Evolutionary conservation across 92 coral and sea anemone species (phyloP), one percentile per base, ranked within the genome.

Genomic region (Heteractis magnifica): DNA sequence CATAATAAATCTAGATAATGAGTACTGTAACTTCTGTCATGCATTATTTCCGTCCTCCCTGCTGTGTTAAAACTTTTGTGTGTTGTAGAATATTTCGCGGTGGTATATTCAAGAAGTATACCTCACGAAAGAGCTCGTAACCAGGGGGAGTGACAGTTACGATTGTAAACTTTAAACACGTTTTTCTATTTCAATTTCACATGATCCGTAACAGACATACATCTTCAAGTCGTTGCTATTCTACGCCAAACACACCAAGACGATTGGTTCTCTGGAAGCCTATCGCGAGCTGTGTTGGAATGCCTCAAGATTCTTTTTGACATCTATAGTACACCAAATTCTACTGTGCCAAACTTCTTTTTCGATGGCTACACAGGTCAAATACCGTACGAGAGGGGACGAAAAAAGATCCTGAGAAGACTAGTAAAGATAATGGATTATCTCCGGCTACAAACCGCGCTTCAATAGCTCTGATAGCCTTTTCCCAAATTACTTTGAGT

Each of bases 291-390:
- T 78, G 50, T 78, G 41, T 8, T 78, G 49, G 71, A 78, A 55
- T 78, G 81, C n/a, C 81, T 78, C 20, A 65, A 78, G 23, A 34
- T 6, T 51, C 71, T 78, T 8, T 78, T 78, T 49, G 68, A 78
- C 1, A 14, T 78, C 71, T 78, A 78, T 65, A 78, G 81, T 16
- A 55, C 51, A 15, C 81, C 81, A 5, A 4, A 78, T 15, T 58
- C 64, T 12, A 16, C 81, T 0, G 68, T 78, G 68, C 20, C 71
- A 48, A 78, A 78, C 68, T 78, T 78, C 71, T 78, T 78, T 51
- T 78, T 78, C 49, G 81, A 78, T 78, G 81, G 81, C 48, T 55
- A 78, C 65, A 78, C 81, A 34, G 49, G 81, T 18, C 8, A 51
- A 78, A 78, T 23, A 51, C 81, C 81, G 11, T 10, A 78, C 41